Percentiles rank a stretch among this genome's conserved stretches.
Evolutionary conservation across 2,113 vertebrate genomes (phyloP).

Genomic region (Cairina moschata): DNA sequence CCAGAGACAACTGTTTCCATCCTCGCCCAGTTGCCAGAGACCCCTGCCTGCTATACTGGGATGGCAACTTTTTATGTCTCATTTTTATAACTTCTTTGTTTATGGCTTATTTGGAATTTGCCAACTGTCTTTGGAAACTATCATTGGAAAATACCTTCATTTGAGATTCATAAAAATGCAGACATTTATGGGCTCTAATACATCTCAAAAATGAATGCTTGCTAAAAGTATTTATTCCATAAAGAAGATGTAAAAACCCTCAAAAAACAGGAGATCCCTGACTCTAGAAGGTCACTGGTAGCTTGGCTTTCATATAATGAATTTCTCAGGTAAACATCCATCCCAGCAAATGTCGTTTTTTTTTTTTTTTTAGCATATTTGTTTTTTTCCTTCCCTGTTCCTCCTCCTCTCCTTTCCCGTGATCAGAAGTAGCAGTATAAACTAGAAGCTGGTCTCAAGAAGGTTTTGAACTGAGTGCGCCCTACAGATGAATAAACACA

Average conservation of each 20-base stretch:
- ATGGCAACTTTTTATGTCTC: not conserved
- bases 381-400: constrained; percentile 30
- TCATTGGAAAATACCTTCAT: not conserved
- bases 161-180: constrained; percentile 27
- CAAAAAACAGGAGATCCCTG: not conserved
- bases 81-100: not conserved
- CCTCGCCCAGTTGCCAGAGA: not conserved
- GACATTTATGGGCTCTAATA: not conserved
- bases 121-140: constrained; percentile 4
- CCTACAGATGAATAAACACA: constrained; percentile 90
- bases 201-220: constrained; percentile 13
- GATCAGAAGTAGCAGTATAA: constrained; percentile 43
- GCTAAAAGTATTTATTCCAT: constrained; percentile 1
- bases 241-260: not conserved
- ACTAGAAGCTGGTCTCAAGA: constrained; percentile 22
- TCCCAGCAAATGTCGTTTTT: not conserved
- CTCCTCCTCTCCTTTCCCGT: constrained; percentile 22
- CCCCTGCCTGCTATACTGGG: not conserved
- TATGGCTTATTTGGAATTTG: not conserved
- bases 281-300: not conserved
- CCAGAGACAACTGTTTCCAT: not conserved
- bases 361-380: not conserved
- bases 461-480: constrained; percentile 77
- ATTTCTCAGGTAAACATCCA: constrained; percentile 21
- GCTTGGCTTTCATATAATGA: not conserved